phyloP scores from a whole-genome alignment of 1,140 invertebrate species.

The Drosophila carrolli region DNA sequence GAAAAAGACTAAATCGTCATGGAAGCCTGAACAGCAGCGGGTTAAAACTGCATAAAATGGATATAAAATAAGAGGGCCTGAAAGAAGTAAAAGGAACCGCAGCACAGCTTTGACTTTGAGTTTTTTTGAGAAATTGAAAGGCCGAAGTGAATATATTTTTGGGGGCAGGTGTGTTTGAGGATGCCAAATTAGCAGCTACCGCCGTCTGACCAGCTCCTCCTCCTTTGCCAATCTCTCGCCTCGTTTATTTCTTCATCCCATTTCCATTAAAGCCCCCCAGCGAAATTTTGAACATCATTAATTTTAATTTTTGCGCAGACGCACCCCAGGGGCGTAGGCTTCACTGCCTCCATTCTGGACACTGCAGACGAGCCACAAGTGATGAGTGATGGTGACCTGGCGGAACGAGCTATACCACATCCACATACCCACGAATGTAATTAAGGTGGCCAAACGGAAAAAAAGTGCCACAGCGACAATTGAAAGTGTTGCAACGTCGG shows the following conservation, averaged over 20 bases:
- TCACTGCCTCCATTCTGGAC: constrained; percentile 63
- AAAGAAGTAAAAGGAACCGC: constrained; percentile 52
- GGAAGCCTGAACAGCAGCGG: constrained; percentile 40
- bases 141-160: constrained; percentile 22
- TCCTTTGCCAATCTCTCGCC: constrained; percentile 8
- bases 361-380: constrained; percentile 30
- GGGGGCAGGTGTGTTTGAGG: constrained; percentile 46
- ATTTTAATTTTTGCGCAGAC: constrained; percentile 82
- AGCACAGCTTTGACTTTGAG: constrained; percentile 28
- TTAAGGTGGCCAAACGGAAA: constrained; percentile 45
- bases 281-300: constrained; percentile 74
- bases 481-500: constrained; percentile 47
- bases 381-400: constrained; percentile 45
- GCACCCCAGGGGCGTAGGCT: constrained; percentile 48
- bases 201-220: constrained; percentile 21
- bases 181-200: constrained; percentile 74
- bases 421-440: constrained; percentile 40
- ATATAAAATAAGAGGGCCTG: constrained; percentile 11
- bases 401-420: constrained; percentile 24
- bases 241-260: constrained; percentile 23
- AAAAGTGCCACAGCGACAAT: constrained; percentile 40
- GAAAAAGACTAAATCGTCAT: constrained; percentile 32
- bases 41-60: constrained; percentile 67
- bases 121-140: constrained; percentile 43
- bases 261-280: constrained; percentile 49